Evolutionary conservation across 2,797 vertebrate genomes (phyloP).

Genomic region (Myotis planiceps): DNA sequence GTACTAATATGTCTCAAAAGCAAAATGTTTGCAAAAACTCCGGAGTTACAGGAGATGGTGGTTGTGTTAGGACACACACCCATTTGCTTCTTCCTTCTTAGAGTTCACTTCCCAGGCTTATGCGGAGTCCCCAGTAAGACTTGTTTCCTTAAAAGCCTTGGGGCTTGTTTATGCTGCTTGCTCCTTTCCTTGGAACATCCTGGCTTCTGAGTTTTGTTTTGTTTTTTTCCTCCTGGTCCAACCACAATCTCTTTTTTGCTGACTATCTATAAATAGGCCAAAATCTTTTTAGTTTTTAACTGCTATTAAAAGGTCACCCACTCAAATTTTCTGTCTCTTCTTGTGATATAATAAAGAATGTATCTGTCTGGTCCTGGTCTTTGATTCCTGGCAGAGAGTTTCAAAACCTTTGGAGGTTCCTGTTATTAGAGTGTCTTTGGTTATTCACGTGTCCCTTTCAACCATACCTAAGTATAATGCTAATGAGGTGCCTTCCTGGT

Average conservation of each 20-base stretch:
- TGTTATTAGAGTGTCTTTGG: neutral
- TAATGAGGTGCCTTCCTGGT: neutral
- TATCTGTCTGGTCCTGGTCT: neutral
- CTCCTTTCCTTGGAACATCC: neutral
- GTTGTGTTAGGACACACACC: neutral
- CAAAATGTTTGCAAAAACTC: neutral
- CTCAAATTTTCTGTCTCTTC: neutral
- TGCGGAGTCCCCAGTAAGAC: fast-evolving
- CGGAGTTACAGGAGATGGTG: neutral
- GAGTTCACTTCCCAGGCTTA: neutral
- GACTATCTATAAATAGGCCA: neutral
- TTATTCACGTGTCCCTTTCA: neutral
- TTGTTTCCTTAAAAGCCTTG: neutral
- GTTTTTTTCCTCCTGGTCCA: neutral
- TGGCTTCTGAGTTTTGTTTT: neutral
- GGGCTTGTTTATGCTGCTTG: neutral
- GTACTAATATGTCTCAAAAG: neutral
- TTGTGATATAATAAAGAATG: neutral
- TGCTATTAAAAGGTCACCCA: neutral
- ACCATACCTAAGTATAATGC: neutral
- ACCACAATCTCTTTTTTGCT: neutral
- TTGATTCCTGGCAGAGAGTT: too few species aligned
- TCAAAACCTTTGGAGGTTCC: too few species aligned
- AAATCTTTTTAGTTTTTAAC: neutral
- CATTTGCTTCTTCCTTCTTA: neutral